Base-by-base conservation (phyloP, 2,113 vertebrate species). In the Mustela nigripes region DNA sequence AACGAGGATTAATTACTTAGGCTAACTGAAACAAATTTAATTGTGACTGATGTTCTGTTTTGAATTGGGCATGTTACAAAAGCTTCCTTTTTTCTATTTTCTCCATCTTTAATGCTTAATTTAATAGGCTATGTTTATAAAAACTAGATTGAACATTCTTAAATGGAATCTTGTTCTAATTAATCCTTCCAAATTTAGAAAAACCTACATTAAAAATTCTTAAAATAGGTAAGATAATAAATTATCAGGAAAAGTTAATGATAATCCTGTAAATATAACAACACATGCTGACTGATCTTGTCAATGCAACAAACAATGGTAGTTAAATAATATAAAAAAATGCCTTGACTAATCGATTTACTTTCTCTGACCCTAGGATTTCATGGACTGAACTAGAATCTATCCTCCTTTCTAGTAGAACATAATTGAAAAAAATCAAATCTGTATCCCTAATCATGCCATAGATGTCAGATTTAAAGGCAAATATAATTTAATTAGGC, bases 401-500 rank as follows among this genome's bases (percentile, higher is more conserved):
- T 76, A 9, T 28, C n/a, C 8, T 89, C 31, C 33, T 85, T 97
- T 63, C 56, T 33, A 84, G 15, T 5, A 58, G 18, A 78, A 67
- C 4, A 16, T 73, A 73, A 89, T 11, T 83, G 73, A 36, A 53
- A 84, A 84, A 86, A 96, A 33, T 63, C 28, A 56, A 79, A 79
- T 63, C 50, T 63, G 45, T 76, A 83, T 56, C n/a, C 56, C 58
- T 18, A 58, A 69, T 71, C 21, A 31, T 71, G 50, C 16, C 53
- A 73, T 33, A 81, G 79, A 81, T 62, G 24, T 48, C 62, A 76
- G 58, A 76, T 78, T 81, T 83, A 84, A 95, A 88, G 80, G 15
- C 24, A 96, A 80, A 83, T 93, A 33, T 53, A 89, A 92, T 73
- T 83, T 63, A 95, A 96, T 63, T 48, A 90, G 56, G 42, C 1